Evolutionary conservation across 2,113 vertebrate species (phyloP), one percentile per base, ranked within the genome.

Genomic region (Poeciliopsis retropinna): DNA sequence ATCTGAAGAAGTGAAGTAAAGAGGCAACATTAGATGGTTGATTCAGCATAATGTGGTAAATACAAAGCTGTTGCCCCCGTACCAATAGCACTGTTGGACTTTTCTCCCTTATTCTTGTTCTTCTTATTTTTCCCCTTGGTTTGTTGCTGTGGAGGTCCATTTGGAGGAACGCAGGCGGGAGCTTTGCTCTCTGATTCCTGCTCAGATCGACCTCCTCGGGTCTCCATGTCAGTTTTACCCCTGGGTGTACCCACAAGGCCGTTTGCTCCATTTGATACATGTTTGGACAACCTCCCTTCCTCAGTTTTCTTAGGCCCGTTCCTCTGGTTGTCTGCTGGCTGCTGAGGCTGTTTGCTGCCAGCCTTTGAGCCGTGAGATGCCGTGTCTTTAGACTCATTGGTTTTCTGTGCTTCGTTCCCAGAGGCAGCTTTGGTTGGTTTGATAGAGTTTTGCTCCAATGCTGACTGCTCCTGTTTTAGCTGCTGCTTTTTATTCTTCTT

Each of bases 91-190:
- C 88, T 93, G 92, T 70, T 94, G 27, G 95, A 90, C 89, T 97
- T 98, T 83, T 98, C 97, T 71, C 94, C 94, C 89, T 98, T 98
- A 94, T 95, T 97, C 76, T 95, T 96, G 94, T 92, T 97, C 90
- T 98, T 97, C 90, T 96, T 97, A 90, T 92, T 95, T 87, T 96
- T 98, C 69, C 95, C 95, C 93, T 96, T 99, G 74, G 95, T 82
- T 81, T 96, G 97, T 3, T 95, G 95, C 73, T 92, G 94, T 85
- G 96, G 97, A 15, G 95, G 95, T 32, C 92, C 94, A 51, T 92
- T 94, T 5, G 88, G 78, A 28, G 87, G 72, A 66, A 92, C 17
- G 37, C 72, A 62, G 0, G 60, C 68, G 19, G 82, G 86, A 57
- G 64, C 83, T 82, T 81, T 94, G 75, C 74, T 82, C 41, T 95